Conservation (phyloP, 2,888 invertebrate species). For the Caenorhabditis virilis region DNA sequence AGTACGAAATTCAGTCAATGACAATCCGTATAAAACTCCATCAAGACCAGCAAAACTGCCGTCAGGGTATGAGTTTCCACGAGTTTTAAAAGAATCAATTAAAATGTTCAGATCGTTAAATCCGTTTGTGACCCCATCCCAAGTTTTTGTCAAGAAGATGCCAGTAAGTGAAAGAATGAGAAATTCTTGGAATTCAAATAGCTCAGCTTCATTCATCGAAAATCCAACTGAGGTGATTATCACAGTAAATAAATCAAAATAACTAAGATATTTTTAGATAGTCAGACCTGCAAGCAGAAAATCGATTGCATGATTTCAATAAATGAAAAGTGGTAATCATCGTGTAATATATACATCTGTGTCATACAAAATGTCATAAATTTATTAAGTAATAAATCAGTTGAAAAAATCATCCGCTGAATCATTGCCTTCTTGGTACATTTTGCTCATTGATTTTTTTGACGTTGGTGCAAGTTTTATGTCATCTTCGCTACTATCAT, state of each 20-base stretch:
- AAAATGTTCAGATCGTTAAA: background rate
- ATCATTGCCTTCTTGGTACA: background rate
- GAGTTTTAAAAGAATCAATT: too few species aligned
- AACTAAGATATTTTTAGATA: background rate
- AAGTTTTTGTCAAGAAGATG: background rate
- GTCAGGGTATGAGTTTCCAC: background rate
- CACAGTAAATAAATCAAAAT: too few species aligned
- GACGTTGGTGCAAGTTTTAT: background rate
- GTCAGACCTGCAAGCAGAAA: background rate
- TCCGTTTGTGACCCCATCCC: background rate
- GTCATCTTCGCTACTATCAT: slow-evolving; percentile 9
- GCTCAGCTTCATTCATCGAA: background rate
- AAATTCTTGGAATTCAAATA: background rate
- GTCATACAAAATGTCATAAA: background rate
- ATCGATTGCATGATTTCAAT: background rate
- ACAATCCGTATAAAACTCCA: background rate
- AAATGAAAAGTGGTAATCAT: background rate
- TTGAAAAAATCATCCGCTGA: slow-evolving; percentile 9
- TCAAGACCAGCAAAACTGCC: background rate
- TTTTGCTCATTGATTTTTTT: background rate
- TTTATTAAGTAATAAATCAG: slow-evolving; percentile 1
- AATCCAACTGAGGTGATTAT: background rate
- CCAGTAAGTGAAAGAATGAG: background rate
- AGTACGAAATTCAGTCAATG: too few species aligned
- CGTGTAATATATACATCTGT: background rate